These are phyloP conservation scores for Colaptes auratus DNA, from an alignment of 2,113 vertebrate genomes.

Conservation along the genomic window DNA sequence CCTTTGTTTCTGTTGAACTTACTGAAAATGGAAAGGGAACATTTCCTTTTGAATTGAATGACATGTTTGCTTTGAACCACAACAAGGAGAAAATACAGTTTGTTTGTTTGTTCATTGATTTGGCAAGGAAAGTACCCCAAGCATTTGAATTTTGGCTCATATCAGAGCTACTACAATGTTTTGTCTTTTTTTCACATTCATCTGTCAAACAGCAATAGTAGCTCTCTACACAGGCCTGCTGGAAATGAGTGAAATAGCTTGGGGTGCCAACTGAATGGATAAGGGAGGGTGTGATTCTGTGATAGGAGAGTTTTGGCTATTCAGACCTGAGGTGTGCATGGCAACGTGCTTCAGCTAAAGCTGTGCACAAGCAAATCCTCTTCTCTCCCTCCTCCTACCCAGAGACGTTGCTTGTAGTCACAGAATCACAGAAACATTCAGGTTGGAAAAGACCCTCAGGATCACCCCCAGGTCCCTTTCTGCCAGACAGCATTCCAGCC, in stretches of 20 bases:
- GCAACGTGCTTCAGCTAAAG: not conserved
- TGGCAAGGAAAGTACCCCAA: constrained; percentile 28
- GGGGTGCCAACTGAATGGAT: not conserved
- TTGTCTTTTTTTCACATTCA: constrained; percentile 14
- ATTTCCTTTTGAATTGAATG: constrained; percentile 31
- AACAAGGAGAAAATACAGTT: not conserved
- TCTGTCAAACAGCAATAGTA: constrained; percentile 36
- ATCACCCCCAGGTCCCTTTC: no score
- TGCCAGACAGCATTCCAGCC: no score
- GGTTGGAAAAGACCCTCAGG: no score
- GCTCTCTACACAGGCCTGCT: not conserved
- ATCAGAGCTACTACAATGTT: constrained; percentile 29
- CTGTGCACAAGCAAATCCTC: not conserved
- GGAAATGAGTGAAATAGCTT: not conserved
- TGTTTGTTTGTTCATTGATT: constrained; percentile 37
- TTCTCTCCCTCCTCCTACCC: not conserved
- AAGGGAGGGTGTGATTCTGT: not conserved
- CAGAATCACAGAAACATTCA: no score
- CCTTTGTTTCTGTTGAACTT: constrained; percentile 6
- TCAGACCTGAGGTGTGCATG: not conserved
- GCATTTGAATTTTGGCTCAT: constrained; percentile 48
- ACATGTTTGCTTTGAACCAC: constrained; percentile 23
- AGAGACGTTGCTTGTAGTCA: not conserved
- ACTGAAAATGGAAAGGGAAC: constrained; percentile 35
- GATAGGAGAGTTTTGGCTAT: not conserved